Conservation (phyloP, 2,113 vertebrate species). For the Acrocephalus arundinaceus region DNA sequence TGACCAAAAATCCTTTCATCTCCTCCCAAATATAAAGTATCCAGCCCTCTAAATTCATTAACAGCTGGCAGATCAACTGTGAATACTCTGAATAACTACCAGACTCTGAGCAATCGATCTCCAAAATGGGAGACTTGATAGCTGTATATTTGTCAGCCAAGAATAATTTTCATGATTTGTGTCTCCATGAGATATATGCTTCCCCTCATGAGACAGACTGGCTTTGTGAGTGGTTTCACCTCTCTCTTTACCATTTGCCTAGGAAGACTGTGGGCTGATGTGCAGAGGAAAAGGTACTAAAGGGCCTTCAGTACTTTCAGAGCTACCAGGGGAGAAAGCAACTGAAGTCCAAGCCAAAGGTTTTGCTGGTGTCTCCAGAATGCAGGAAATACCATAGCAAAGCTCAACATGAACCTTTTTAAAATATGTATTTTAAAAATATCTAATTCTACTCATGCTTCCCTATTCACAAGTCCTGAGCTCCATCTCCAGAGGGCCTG, state of each 20-base stretch:
- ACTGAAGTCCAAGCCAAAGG: background rate
- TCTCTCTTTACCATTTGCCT: background rate
- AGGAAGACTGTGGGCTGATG: background rate
- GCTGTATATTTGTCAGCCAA: background rate
- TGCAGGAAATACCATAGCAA: background rate
- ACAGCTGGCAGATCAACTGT: background rate
- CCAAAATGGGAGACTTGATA: background rate
- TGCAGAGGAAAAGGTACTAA: background rate
- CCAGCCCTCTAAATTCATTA: background rate
- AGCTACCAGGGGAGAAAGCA: background rate
- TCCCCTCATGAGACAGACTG: background rate
- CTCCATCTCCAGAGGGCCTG: background rate
- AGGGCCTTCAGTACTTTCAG: background rate
- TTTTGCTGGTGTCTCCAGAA: background rate
- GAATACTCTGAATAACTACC: background rate
- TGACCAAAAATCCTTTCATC: background rate
- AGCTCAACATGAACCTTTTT: background rate
- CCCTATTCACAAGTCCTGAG: background rate
- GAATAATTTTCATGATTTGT: background rate
- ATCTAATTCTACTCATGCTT: background rate
- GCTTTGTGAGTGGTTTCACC: background rate
- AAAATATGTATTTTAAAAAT: background rate
- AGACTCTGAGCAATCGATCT: background rate
- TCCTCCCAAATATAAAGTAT: background rate
- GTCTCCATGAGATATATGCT: background rate